Percentiles rank a stretch among this genome's conserved stretches.
Conservation (phyloP, 2,888 invertebrate species). For the Meloe dianella region DNA sequence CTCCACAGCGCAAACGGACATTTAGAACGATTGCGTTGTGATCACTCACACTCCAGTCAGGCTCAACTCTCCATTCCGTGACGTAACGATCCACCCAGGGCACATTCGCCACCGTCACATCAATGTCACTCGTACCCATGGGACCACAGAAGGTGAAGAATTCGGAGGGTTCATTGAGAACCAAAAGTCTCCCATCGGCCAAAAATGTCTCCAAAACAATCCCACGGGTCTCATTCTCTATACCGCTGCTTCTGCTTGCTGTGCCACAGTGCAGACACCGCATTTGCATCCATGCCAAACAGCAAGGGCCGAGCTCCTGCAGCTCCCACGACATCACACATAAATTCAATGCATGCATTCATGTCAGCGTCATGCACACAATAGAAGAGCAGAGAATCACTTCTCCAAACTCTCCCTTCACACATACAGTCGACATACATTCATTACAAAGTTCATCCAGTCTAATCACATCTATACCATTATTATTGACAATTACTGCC, state of each 20-base stretch:
- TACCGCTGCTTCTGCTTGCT: constrained; percentile 18
- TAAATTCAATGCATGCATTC: background rate
- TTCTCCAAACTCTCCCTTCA: constrained; percentile 29
- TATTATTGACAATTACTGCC: constrained; percentile 21
- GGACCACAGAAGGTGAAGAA: constrained; percentile 31
- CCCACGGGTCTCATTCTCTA: background rate
- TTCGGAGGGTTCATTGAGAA: constrained; percentile 32
- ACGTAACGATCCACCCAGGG: background rate
- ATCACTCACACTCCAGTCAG: constrained; percentile 14
- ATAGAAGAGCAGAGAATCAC: constrained; percentile 33
- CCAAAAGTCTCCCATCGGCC: constrained; percentile 15
- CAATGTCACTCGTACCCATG: constrained; percentile 34
- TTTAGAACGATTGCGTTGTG: constrained; percentile 12
- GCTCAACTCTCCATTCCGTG: background rate
- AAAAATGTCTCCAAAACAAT: constrained; percentile 20
- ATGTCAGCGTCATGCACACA: constrained; percentile 20
- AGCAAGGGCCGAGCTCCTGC: constrained; percentile 12
- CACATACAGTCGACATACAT: constrained; percentile 18
- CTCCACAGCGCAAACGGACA: background rate
- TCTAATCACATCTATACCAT: background rate
- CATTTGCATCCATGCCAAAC: constrained; percentile 36
- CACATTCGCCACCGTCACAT: constrained; percentile 29
- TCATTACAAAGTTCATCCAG: background rate
- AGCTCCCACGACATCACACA: constrained; percentile 8
- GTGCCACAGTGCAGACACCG: constrained; percentile 34